Evolutionary conservation across 2,888 invertebrate genomes (phyloP), one percentile per base, ranked within the genome.

Genomic region (Odontomyia ornata): DNA sequence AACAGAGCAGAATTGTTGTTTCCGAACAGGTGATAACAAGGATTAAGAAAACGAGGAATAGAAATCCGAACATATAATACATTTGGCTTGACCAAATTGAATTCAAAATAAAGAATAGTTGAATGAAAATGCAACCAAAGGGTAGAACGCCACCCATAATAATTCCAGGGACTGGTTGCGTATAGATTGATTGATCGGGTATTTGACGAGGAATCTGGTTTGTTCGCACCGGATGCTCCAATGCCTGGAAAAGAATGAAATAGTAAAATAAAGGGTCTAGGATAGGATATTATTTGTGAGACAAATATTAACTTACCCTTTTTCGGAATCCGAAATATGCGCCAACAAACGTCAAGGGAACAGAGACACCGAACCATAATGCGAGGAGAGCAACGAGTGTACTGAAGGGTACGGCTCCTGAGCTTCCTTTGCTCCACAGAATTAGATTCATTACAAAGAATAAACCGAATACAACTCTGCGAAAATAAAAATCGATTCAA

Each of bases 31-130:
- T 99, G 84, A 99, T 96, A 81, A 99, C 93, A 81, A 99, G 91
- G 84, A 99, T 99, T 83, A 98, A 90, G 87, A 98, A 99, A 75
- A 99, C 99, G 82, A 99, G 91, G 88, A 99, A 97, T 80, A 99
- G 90, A 88, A 99, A 99, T 80, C 99, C 99, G 86, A 96, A 99
- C 99, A 99, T 99, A 91, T 99, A 99, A 88, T 99, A 99, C 90
- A 97, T 97, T 89, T 99, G 97, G 76, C 90, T 92, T 81, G 92
- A 97, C 99, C 99, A 99, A 78, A 99, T 93, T 78, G 98, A 98
- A 89, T 98, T 99, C 79, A 99, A 91, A 81, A 99, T 99, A 88
- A 99, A 99, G 90, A 99, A 99, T 28, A 99, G 91, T 86, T 99
- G 99, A 83, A 99, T 99, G 88, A 99, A 99, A 83, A 97, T 97